Base-by-base conservation (phyloP, 2,888 invertebrate species). In the Dioctria linearis region DNA sequence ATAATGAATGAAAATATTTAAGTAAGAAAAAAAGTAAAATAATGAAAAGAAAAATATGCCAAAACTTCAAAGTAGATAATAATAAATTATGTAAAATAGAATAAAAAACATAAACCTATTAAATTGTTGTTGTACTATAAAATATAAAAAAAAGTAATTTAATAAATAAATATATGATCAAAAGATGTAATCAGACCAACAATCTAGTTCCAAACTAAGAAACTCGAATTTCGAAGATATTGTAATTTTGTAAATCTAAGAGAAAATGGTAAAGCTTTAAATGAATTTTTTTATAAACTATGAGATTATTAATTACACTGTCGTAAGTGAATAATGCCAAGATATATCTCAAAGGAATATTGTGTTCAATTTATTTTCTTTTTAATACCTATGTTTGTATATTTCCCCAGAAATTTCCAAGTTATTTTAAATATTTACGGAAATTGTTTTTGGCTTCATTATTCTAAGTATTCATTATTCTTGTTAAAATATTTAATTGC, bases 181-280 rank as follows among this genome's bases (percentile, higher is more conserved):
- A 25, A 25, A 25, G 25, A 63, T 57, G 37, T 76, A 76, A 46
- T n/a, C 61, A 76, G 76, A 76, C 73, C 73, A 73, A 73, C 40
- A 73, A 61, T 63, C 73, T 75, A 49, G 54, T 63, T 63, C 61
- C 49, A 46, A 76, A 76, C 11, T 13, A 25, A 61, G 42, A 73
- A 46, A 75, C 57, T 69, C 71, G 69, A 73, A 61, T 80, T 73
- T 80, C 65, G 79, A 73, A 73, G 46, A 78, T 25, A 25, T 25
- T 25, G 25, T 25, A 25, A 25, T 25, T 25, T 69, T 80, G 80
- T 65, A 80, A 76, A 82, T 80, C 79, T 79, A 80, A 78, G 66
- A 51, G 76, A 80, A 69, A 78, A 82, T 82, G 82, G 82, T 82
- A 79, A 82, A 82, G 82, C 82, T 82, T 82, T 82, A 82, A 81